Base-by-base conservation (phyloP, 2,888 invertebrate genomes). In the Melinopterus prodromus region DNA sequence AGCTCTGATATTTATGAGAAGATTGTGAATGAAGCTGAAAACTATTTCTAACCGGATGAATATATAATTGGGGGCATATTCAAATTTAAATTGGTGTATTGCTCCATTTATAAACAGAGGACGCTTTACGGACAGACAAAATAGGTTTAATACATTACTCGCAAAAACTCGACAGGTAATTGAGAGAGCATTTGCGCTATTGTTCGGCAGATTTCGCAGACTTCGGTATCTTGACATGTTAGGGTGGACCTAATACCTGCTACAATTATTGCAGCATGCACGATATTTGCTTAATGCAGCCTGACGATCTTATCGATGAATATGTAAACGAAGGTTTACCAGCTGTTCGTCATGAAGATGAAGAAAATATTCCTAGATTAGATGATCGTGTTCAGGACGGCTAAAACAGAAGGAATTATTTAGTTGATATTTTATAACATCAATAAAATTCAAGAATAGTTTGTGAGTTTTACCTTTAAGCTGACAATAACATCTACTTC, bases 61-160 rank as follows among this genome's bases (percentile, higher is more conserved):
- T 53, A 2, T 53, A 53, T 53, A 53, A 53, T 53, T 53, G 53
- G 53, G 5, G 53, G 53, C 53, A 12, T 53, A 53, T 6, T 6
- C 53, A 53, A 53, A 53, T 53, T 53, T 53, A 53, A 53, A 53
- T 53, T 53, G 53, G 53, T 53, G 53, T 53, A 53, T 53, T 53
- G 53, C 53, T 53, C 53, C 53, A 53, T 53, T 53, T 53, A 53
- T 53, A 53, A 53, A 53, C 5, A 53, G 53, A 53, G 53, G 53
- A 53, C 53, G 53, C 53, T 6, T 53, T 53, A 53, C 53, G 12
- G 5, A 53, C 53, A 53, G 53, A 53, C 53, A 53, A 53, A 53
- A 9, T 53, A 53, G 53, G 12, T 53, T 53, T 53, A 53, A 53
- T 53, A 53, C 53, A 53, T 12, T 53, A 53, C 53, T 3, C 53